phyloP scores from a whole-genome alignment of 2,797 vertebrate genomes.

The Leptatherina wallacei region DNA sequence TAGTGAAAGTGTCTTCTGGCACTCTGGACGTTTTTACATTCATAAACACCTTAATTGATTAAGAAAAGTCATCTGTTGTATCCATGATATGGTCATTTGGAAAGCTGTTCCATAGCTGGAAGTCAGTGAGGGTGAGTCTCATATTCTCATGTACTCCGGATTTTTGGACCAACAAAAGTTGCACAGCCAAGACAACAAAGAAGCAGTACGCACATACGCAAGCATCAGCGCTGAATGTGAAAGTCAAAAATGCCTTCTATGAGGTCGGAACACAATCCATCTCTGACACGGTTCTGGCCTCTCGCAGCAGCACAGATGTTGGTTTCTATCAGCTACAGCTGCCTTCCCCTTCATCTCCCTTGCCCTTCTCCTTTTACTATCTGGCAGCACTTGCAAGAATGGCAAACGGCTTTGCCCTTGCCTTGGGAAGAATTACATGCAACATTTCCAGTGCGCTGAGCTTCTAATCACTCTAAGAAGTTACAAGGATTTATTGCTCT shows the following conservation, averaged over 20 bases:
- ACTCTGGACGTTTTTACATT: background rate
- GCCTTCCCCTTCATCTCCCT: conserved; percentile 2
- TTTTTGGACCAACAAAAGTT: background rate
- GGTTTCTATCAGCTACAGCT: conserved; percentile 20
- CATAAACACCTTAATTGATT: background rate
- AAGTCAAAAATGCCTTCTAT: conserved; percentile 1
- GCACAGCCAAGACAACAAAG: background rate
- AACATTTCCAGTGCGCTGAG: conserved; percentile 24
- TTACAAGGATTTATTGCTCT: conserved; percentile 19
- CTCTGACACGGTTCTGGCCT: conserved; percentile 8
- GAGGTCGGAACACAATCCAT: background rate
- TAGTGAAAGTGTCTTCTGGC: background rate
- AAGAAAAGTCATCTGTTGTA: background rate
- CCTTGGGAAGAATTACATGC: conserved; percentile 22
- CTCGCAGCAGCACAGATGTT: conserved; percentile 12
- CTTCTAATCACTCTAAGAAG: conserved; percentile 16
- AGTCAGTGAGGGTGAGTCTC: background rate
- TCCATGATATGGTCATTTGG: background rate
- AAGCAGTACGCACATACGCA: background rate
- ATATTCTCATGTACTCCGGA: background rate
- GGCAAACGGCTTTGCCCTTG: conserved; percentile 24
- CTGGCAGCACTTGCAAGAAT: conserved; percentile 9
- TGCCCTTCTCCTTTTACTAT: conserved; percentile 7
- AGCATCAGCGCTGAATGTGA: conserved; percentile 2
- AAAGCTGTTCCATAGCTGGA: conserved; percentile 1